These are phyloP conservation scores for Atractosteus spatula DNA, from an alignment of 2,113 vertebrate genomes.

Conservation along the genomic window DNA sequence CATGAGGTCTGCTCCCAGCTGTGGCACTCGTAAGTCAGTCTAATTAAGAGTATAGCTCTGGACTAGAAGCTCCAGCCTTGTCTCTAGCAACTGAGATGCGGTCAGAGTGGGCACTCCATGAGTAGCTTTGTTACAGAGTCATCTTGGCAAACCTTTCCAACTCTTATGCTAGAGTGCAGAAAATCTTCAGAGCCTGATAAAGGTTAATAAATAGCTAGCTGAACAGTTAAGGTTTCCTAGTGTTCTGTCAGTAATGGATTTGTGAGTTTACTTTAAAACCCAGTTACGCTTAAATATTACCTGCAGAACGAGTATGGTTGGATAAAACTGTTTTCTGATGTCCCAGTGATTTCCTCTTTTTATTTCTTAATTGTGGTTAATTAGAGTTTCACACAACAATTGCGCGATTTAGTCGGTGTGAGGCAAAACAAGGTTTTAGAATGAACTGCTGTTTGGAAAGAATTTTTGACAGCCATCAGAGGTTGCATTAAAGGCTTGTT, in stretches of 20 bases:
- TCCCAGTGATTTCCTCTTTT: slow-evolving; percentile 18
- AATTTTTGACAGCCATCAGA: slow-evolving; percentile 25
- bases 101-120: too few relatives aligned
- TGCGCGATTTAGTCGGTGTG: background rate
- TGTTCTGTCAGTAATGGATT: slow-evolving; percentile 5
- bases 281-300: background rate
- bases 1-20: too few relatives aligned
- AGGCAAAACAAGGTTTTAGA: too few relatives aligned
- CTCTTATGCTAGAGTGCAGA: background rate
- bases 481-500: slow-evolving; percentile 57
- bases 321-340: background rate
- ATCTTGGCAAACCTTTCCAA: background rate
- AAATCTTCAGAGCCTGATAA: background rate
- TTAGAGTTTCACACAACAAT: slow-evolving; percentile 17
- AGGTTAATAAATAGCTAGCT: slow-evolving; percentile 9
- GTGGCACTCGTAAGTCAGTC: too few relatives aligned
- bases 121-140: too few relatives aligned
- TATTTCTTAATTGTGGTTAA: slow-evolving; percentile 24
- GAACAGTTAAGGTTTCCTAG: background rate
- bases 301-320: background rate
- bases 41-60: too few relatives aligned
- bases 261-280: background rate
- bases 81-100: too few relatives aligned
- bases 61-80: too few relatives aligned
- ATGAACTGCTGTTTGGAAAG: too few relatives aligned